These are phyloP conservation scores for Halichoeres trimaculatus DNA, from an alignment of 2,113 vertebrate species.

Conservation along the genomic window DNA sequence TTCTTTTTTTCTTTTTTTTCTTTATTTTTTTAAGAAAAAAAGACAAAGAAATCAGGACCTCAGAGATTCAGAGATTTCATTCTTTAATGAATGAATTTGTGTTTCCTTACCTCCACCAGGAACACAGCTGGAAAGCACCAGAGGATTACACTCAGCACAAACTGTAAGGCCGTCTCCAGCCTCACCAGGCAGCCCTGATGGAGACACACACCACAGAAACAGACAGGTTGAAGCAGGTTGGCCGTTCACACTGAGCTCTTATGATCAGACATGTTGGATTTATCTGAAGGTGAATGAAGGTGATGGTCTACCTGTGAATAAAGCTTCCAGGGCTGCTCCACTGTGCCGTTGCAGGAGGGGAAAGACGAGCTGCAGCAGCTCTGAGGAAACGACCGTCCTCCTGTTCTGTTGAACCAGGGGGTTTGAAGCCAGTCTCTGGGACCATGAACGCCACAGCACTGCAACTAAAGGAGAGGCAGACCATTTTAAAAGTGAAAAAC, in stretches of 20 bases:
- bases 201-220: neutral
- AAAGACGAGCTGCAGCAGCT: constrained; percentile 75
- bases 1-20: no score
- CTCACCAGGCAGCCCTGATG: constrained; percentile 72
- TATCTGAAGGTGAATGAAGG: no score
- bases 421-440: constrained; percentile 75
- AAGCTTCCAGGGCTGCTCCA: constrained; percentile 56
- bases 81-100: neutral
- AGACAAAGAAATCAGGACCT: no score
- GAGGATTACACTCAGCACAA: constrained; percentile 54
- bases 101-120: constrained; percentile 49
- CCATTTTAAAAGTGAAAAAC: neutral
- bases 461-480: constrained; percentile 47
- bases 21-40: no score
- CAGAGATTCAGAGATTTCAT: no score
- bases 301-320: constrained; percentile 58
- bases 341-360: constrained; percentile 61
- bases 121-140: constrained; percentile 39
- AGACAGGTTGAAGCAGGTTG: neutral
- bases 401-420: constrained; percentile 70
- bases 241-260: neutral
- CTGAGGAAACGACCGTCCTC: constrained; percentile 51
- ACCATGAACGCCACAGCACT: constrained; percentile 72
- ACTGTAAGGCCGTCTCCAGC: constrained; percentile 47
- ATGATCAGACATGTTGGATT: no score